Conservation (phyloP, 2,888 invertebrate species). For the Anthrax anthrax region DNA sequence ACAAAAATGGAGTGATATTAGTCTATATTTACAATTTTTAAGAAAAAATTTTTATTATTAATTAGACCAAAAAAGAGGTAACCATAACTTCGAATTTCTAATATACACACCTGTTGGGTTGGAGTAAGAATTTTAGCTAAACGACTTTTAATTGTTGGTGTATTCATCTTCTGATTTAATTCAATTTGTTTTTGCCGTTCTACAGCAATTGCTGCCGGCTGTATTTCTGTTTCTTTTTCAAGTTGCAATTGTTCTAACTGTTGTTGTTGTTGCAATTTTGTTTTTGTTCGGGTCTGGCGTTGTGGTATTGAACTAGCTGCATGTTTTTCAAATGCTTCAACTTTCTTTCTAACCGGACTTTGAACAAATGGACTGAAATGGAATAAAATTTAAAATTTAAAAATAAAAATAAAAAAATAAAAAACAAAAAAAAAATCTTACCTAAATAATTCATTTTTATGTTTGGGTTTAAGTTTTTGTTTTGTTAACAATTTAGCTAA, state of each 20-base stretch:
- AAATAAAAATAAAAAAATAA: not conserved
- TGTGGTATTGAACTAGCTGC: slow-evolving; percentile 12
- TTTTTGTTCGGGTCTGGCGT: slow-evolving; percentile 8
- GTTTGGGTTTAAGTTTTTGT: slow-evolving; percentile 6
- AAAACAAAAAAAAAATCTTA: slow-evolving; percentile 12
- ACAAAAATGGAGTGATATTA: not conserved
- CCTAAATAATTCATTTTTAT: slow-evolving; percentile 33
- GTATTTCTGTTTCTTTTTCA: not conserved
- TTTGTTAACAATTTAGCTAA: not conserved
- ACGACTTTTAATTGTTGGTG: not conserved
- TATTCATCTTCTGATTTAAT: too few species aligned
- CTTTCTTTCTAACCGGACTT: slow-evolving; percentile 45
- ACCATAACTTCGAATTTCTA: too few species aligned
- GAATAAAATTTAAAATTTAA: not conserved
- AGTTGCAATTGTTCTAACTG: slow-evolving; percentile 13
- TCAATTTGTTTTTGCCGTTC: too few species aligned
- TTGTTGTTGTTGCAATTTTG: slow-evolving; percentile 21
- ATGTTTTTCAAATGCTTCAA: slow-evolving; percentile 43
- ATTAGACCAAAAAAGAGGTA: too few species aligned
- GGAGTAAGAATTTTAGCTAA: not conserved
- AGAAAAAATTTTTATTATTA: too few species aligned
- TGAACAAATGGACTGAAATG: slow-evolving; percentile 43
- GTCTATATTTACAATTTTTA: not conserved
- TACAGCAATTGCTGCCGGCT: not conserved
- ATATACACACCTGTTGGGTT: not conserved